A percentile compares a stretch with the other conserved stretches of the same genome.
These are phyloP conservation scores for Drosophila neutralis DNA, from an alignment of 2,888 invertebrate species.

Conservation along the genomic window DNA sequence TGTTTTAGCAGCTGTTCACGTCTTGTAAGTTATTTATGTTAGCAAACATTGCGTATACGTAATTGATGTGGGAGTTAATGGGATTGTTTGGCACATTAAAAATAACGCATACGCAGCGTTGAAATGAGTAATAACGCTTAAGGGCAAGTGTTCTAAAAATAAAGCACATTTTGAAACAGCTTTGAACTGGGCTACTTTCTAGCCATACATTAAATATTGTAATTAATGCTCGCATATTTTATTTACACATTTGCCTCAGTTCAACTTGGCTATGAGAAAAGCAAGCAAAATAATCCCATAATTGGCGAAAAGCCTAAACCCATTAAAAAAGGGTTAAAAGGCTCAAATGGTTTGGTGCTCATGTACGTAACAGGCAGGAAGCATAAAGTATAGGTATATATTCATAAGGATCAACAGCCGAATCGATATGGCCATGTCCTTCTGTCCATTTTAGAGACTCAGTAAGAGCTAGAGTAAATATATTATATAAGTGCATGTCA, in stretches of 20 bases:
- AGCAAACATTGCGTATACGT: slow-evolving; percentile 37
- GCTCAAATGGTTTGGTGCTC: neutral
- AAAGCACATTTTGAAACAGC: neutral
- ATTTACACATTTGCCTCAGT: neutral
- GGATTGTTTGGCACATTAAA: slow-evolving; percentile 16
- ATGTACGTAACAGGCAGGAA: neutral
- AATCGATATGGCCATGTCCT: neutral
- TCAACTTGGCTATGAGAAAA: neutral
- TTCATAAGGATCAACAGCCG: neutral
- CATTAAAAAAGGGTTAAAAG: neutral
- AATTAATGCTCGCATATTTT: neutral
- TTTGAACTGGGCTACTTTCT: neutral
- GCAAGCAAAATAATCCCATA: neutral
- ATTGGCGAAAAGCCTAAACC: neutral
- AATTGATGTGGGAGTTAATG: slow-evolving; percentile 36
- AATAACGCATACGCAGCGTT: slow-evolving; percentile 50
- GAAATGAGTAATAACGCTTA: neutral
- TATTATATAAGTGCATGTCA: neutral
- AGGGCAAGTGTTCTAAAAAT: neutral
- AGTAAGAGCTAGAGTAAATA: neutral
- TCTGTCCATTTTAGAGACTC: neutral
- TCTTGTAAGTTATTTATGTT: slow-evolving; percentile 32
- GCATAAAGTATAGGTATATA: neutral
- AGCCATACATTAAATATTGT: neutral
- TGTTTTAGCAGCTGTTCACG: slow-evolving; percentile 33